Evolutionary conservation across 2,797 vertebrate genomes (phyloP).

Genomic region (Dicrostonyx torquatus): DNA sequence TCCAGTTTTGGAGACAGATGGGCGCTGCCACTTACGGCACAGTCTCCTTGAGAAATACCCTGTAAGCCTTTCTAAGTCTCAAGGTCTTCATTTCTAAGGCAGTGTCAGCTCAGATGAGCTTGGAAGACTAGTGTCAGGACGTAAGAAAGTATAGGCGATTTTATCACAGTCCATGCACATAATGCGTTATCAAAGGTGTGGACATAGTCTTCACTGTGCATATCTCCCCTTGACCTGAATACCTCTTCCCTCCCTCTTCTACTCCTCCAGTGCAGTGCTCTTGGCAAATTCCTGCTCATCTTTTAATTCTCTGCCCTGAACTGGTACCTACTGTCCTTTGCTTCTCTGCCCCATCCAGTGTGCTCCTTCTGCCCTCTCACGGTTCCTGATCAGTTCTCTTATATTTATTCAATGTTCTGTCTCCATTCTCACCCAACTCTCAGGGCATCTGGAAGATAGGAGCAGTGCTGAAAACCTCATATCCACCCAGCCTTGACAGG

Average conservation of each 20-base stretch:
- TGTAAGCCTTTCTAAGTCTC: conserved; percentile 9
- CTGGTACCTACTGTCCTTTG: background rate
- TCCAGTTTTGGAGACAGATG: conserved; percentile 16
- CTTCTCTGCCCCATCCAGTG: background rate
- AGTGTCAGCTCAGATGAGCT: background rate
- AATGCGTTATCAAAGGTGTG: background rate
- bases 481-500: background rate
- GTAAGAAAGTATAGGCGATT: background rate
- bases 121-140: background rate
- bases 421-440: background rate
- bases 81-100: conserved; percentile 17
- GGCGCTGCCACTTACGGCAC: background rate
- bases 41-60: conserved; percentile 29
- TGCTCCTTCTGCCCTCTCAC: background rate
- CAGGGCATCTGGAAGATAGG: background rate
- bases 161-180: background rate
- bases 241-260: rapidly evolving
- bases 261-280: background rate
- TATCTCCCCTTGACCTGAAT: background rate
- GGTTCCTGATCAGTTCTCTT: background rate
- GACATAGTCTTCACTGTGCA: background rate
- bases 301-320: background rate
- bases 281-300: background rate
- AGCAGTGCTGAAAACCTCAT: background rate
- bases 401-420: background rate